Percentiles rank a stretch among this genome's conserved stretches.
Evolutionary conservation across 2,797 vertebrate species (phyloP).

Genomic region (Halcyon badia): DNA sequence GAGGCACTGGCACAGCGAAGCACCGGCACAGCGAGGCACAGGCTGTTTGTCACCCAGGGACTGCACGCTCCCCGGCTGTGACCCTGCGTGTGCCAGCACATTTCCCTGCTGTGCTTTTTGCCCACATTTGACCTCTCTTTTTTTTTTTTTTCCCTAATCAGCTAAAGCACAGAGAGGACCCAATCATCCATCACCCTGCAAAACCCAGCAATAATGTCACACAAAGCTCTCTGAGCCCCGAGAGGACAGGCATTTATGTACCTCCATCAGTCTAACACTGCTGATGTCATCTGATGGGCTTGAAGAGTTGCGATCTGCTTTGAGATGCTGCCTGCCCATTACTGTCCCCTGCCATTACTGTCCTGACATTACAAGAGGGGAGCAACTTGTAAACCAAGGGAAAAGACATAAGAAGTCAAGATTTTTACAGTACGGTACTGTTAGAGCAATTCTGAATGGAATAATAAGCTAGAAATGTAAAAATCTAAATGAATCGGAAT

Average conservation of each 20-base stretch:
- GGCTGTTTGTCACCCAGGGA: fast-evolving
- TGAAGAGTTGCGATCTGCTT: not conserved
- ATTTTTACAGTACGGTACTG: not conserved
- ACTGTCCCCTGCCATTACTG: not conserved
- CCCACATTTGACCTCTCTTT: not conserved
- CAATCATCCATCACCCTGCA: not conserved
- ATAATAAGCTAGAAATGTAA: not conserved
- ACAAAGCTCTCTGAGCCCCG: not conserved
- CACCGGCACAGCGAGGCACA: not conserved
- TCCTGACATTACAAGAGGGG: not conserved
- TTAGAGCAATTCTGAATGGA: not conserved
- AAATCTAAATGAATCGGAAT: not conserved
- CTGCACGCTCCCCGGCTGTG: fast-evolving
- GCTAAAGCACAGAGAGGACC: not conserved
- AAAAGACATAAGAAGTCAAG: not conserved
- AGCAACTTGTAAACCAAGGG: not conserved
- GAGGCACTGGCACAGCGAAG: fast-evolving
- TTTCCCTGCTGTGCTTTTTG: not conserved
- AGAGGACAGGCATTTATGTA: not conserved
- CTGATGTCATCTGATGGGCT: not conserved
- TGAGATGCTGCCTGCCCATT: not conserved
- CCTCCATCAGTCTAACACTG: not conserved
- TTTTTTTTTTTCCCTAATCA: not conserved
- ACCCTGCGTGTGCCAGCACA: fast-evolving
- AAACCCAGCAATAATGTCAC: not conserved